A percentile compares a stretch with the other conserved stretches of the same genome.
Conservation (phyloP, 2,113 vertebrate genomes). For the Tetrao urogallus region DNA sequence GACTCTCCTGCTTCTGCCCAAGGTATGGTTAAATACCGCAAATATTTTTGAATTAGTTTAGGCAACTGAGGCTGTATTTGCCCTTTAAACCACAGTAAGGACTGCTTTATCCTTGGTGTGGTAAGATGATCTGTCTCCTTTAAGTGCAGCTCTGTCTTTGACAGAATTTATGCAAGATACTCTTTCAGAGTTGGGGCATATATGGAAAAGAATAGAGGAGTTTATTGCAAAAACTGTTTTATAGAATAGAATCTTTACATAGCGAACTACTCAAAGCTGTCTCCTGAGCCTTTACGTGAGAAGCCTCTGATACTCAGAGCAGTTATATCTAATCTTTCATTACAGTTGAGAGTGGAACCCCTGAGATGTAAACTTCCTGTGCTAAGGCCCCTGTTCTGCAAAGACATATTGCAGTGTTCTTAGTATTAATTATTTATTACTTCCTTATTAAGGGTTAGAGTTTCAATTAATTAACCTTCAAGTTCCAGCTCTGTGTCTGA, state of each 20-base stretch:
- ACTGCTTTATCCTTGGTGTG: neutral
- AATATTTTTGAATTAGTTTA: neutral
- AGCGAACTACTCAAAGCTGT: neutral
- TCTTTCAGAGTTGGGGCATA: neutral
- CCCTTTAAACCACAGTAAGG: neutral
- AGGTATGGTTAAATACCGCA: conserved; percentile 68
- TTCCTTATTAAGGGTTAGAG: neutral
- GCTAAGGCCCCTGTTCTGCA: neutral
- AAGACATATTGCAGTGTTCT: neutral
- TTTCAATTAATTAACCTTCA: neutral
- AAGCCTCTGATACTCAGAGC: neutral
- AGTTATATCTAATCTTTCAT: neutral
- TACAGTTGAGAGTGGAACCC: neutral
- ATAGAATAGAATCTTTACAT: neutral
- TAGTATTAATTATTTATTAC: too few relatives aligned
- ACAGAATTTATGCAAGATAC: neutral
- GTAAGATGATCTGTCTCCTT: neutral
- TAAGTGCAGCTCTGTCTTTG: neutral
- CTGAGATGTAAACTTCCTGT: neutral
- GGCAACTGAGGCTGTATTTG: neutral
- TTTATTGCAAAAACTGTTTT: neutral
- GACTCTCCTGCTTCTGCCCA: conserved; percentile 44
- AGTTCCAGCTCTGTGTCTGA: neutral
- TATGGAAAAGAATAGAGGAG: neutral
- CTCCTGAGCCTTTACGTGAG: neutral